phyloP scores from a whole-genome alignment of 2,888 invertebrate genomes.

The Athetis lepigone region DNA sequence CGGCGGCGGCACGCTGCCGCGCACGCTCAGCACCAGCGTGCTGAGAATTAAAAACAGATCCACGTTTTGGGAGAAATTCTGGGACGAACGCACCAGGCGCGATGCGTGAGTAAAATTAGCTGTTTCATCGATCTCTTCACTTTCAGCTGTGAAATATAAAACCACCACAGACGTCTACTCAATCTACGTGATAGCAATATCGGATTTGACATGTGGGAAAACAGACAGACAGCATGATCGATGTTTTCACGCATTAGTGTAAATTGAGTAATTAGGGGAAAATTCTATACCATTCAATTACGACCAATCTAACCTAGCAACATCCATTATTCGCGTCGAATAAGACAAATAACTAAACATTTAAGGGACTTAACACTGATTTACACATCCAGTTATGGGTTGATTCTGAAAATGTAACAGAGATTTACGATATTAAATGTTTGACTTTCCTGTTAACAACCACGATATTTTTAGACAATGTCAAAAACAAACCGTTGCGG shows the following conservation, averaged over 20 bases:
- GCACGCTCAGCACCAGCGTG: constrained; percentile 95
- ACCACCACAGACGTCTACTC: neutral
- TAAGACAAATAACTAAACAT: constrained; percentile 11
- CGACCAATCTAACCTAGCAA: constrained; percentile 14
- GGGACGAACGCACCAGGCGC: constrained; percentile 92
- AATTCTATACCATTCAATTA: constrained; percentile 10
- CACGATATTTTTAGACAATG: constrained; percentile 20
- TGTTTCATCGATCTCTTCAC: constrained; percentile 14
- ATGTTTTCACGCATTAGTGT: constrained; percentile 16
- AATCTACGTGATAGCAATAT: constrained; percentile 2
- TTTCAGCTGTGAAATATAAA: constrained; percentile 8
- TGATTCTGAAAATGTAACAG: constrained; percentile 2
- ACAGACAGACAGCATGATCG: constrained; percentile 1
- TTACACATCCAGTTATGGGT: constrained; percentile 8
- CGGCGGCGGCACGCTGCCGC: constrained; percentile 90
- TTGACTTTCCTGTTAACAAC: constrained; percentile 31
- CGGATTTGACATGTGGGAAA: constrained; percentile 19
- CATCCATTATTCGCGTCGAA: neutral
- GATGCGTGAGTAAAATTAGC: constrained; percentile 91
- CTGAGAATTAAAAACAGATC: constrained; percentile 94
- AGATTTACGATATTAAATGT: constrained; percentile 4
- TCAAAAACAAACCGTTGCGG: constrained; percentile 22
- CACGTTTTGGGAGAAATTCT: constrained; percentile 96
- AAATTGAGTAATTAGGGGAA: constrained; percentile 14
- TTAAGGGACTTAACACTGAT: neutral